A percentile compares a stretch with the other conserved stretches of the same genome.
phyloP scores from a whole-genome alignment of 1,140 invertebrate genomes.

The Apolygus lucorum region DNA sequence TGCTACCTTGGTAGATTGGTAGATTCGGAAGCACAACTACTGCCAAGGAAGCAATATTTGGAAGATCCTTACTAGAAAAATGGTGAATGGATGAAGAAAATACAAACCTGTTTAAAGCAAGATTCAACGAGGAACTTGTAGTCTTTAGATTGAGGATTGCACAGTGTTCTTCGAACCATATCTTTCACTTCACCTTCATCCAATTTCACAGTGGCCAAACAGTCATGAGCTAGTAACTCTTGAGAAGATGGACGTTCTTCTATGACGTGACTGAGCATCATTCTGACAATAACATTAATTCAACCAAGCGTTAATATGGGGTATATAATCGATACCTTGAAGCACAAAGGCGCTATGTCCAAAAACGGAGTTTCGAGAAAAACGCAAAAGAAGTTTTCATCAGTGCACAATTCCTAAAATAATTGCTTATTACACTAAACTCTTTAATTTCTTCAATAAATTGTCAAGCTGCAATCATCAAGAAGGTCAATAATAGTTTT shows the following conservation, averaged over 20 bases:
- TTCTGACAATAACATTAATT: constrained; percentile 39
- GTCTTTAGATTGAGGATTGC: constrained; percentile 68
- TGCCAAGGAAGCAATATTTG: too few relatives aligned
- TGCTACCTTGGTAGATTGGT: too few relatives aligned
- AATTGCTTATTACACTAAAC: too few relatives aligned
- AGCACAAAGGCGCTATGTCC: too few relatives aligned
- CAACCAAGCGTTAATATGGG: not conserved
- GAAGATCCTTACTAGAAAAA: too few relatives aligned
- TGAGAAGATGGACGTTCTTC: constrained; percentile 67
- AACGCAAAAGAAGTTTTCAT: too few relatives aligned
- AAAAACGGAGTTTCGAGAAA: too few relatives aligned
- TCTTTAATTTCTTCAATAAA: too few relatives aligned
- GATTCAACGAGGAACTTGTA: constrained; percentile 68
- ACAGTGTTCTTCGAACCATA: constrained; percentile 62
- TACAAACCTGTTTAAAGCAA: constrained; percentile 55
- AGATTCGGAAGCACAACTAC: too few relatives aligned
- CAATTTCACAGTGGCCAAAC: constrained; percentile 65
- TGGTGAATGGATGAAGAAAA: constrained; percentile 23
- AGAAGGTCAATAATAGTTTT: too few relatives aligned
- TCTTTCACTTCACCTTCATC: constrained; percentile 72
- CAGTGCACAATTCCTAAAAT: too few relatives aligned
- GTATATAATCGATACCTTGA: not conserved
- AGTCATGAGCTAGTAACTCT: constrained; percentile 70
- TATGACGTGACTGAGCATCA: constrained; percentile 79
- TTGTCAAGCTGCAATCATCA: too few relatives aligned